Evolutionary conservation across 2,113 vertebrate species (phyloP).

Genomic region (Myrmophylax atrothorax): DNA sequence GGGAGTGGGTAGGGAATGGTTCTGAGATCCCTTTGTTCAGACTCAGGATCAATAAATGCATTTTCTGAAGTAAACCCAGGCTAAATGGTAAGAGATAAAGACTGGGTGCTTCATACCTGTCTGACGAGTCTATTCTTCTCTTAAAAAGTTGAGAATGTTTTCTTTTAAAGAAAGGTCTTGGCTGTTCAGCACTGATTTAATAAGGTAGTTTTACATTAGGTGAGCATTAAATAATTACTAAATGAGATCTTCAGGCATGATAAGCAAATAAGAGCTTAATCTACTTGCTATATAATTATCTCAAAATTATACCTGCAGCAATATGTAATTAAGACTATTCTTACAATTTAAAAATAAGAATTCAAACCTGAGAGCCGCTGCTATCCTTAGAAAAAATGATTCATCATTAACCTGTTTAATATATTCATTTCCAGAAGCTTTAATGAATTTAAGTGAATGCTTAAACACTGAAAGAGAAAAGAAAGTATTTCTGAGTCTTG

Average conservation of each 20-base stretch:
- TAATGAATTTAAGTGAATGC: background rate
- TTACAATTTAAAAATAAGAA: constrained; percentile 1
- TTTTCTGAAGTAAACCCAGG: background rate
- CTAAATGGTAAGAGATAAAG: background rate
- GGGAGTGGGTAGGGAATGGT: background rate
- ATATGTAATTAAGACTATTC: constrained; percentile 20
- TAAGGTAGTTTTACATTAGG: background rate
- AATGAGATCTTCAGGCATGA: background rate
- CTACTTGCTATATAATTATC: constrained; percentile 10
- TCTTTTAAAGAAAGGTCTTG: background rate
- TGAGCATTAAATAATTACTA: constrained; percentile 43
- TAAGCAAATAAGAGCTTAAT: constrained; percentile 34
- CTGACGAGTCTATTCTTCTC: background rate
- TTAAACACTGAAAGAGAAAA: background rate
- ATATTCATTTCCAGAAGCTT: background rate
- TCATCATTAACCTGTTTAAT: background rate
- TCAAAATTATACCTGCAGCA: background rate
- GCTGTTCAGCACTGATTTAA: background rate
- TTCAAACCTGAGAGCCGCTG: background rate
- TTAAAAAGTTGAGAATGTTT: background rate
- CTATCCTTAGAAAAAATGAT: background rate
- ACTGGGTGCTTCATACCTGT: background rate
- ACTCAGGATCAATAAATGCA: background rate
- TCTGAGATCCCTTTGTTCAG: background rate
- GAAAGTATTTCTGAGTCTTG: background rate